Conservation (phyloP, 2,888 invertebrate species). For the Andricus curvator region DNA sequence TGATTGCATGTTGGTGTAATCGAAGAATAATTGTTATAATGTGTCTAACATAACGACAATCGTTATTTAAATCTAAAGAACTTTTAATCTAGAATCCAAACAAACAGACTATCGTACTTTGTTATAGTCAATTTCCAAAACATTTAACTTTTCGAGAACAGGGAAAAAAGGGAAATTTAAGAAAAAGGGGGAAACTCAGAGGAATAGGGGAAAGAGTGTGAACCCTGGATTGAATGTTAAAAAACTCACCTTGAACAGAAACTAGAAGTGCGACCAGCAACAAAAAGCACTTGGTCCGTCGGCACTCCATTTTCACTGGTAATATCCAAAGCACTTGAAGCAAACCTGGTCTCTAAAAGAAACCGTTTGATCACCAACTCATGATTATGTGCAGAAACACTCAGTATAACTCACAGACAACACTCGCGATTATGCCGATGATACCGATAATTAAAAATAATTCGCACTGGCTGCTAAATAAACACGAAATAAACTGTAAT, state of each 20-base stretch:
- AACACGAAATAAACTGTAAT: background rate
- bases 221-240: background rate
- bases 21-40: too few species aligned
- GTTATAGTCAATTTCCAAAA: too few species aligned
- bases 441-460: background rate
- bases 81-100: too few species aligned
- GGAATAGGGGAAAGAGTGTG: too few species aligned
- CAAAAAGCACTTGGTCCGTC: conserved; percentile 47
- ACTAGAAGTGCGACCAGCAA: conserved; percentile 42
- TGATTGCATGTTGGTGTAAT: too few species aligned
- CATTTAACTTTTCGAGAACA: too few species aligned
- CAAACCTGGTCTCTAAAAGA: conserved; percentile 31
- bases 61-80: too few species aligned
- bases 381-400: conserved; percentile 35
- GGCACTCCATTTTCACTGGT: conserved; percentile 51
- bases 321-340: conserved; percentile 50
- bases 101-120: too few species aligned
- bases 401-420: conserved; percentile 7
- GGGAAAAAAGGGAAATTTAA: too few species aligned
- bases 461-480: background rate
- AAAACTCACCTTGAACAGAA: conserved; percentile 51
- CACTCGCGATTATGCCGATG: conserved; percentile 18
- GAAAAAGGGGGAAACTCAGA: too few species aligned
- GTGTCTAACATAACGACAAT: too few species aligned
- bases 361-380: conserved; percentile 50